Percentiles rank a stretch among this genome's conserved stretches.
Evolutionary conservation across 2,888 invertebrate genomes (phyloP).

Genomic region (Sialis lutaria): DNA sequence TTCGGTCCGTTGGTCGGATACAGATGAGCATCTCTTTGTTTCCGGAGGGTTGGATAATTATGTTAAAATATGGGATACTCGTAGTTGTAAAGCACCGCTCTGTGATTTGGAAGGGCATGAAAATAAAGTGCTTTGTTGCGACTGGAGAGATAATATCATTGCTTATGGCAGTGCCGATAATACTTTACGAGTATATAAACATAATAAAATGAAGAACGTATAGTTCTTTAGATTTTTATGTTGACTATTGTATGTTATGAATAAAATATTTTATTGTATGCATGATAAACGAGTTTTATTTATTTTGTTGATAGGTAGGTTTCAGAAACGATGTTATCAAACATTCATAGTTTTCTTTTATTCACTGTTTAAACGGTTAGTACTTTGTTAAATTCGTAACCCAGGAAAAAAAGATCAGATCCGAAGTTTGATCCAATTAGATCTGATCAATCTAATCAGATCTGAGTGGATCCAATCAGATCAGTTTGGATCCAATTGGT

Average conservation of each 20-base stretch:
- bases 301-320: too few relatives aligned
- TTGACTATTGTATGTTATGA: too few relatives aligned
- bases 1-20: conserved; percentile 74
- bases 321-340: too few relatives aligned
- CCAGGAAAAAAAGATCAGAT: too few relatives aligned
- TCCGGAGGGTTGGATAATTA: conserved; percentile 84
- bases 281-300: conserved; percentile 10
- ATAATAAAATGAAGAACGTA: background rate
- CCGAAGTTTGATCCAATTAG: too few relatives aligned
- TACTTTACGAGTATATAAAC: conserved; percentile 71
- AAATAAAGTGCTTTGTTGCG: conserved; percentile 82
- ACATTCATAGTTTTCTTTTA: conserved; percentile 5
- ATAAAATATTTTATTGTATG: background rate
- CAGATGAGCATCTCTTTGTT: conserved; percentile 67
- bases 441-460: too few relatives aligned
- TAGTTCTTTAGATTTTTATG: too few relatives aligned
- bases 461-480: too few relatives aligned
- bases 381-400: too few relatives aligned
- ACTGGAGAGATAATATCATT: conserved; percentile 81
- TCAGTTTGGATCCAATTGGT: too few relatives aligned
- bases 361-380: too few relatives aligned
- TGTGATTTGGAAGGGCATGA: conserved; percentile 88
- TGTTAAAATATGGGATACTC: conserved; percentile 90
- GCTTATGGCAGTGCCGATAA: conserved; percentile 90
- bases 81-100: conserved; percentile 80